Percentiles rank a stretch among this genome's conserved stretches.
phyloP scores from a whole-genome alignment of 30 jellyfish, hydroid and myxozoan species.

The Nemopilema nomurai region DNA sequence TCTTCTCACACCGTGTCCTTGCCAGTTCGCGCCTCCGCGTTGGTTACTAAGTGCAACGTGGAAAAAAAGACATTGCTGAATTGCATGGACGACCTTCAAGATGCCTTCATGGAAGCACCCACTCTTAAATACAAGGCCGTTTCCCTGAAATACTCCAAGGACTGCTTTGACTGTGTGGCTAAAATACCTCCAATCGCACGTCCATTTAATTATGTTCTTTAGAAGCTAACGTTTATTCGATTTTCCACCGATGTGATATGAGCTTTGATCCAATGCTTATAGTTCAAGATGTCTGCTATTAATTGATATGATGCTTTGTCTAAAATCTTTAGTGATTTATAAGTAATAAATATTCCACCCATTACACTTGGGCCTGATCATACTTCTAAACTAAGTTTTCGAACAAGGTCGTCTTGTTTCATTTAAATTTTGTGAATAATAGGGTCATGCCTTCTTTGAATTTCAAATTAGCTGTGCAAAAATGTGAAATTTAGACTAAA shows the following conservation, averaged over 20 bases:
- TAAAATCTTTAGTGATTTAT: no score
- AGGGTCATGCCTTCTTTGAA: no score
- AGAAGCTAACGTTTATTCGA: background rate
- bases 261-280: no score
- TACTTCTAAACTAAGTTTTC: no score
- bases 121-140: constrained; percentile 64
- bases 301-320: no score
- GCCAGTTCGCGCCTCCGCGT: constrained; percentile 19
- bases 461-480: no score
- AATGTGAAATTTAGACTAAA: no score
- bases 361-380: no score
- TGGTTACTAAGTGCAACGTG: constrained; percentile 50
- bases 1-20: constrained; percentile 39
- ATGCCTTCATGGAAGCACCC: constrained; percentile 53
- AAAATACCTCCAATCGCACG: background rate
- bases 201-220: background rate
- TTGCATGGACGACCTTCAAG: constrained; percentile 65
- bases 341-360: no score
- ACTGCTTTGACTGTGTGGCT: constrained; percentile 46
- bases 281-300: no score
- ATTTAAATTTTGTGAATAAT: no score
- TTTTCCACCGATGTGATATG: background rate
- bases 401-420: no score
- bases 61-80: constrained; percentile 41
- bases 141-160: constrained; percentile 63